These are phyloP conservation scores for Fringilla coelebs DNA, from an alignment of 2,797 vertebrate species.

Conservation along the genomic window DNA sequence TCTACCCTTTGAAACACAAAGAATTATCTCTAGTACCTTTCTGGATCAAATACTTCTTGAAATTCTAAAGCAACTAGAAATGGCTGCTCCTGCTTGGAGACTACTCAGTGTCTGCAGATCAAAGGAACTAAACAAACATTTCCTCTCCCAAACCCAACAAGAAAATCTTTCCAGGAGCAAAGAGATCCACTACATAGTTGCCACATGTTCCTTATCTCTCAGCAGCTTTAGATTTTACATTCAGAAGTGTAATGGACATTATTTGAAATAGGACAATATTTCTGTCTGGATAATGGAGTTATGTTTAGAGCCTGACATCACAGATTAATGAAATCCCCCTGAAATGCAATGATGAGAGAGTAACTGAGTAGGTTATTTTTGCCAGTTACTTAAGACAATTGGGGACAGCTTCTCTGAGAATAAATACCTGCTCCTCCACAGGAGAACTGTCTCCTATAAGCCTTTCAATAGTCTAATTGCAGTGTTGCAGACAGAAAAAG, in stretches of 20 bases:
- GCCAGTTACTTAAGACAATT: neutral
- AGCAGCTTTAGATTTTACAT: neutral
- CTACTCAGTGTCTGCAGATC: neutral
- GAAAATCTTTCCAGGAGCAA: neutral
- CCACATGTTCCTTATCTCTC: neutral
- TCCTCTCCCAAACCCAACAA: neutral
- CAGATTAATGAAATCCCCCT: neutral
- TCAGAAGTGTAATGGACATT: neutral
- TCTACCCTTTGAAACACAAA: conserved; percentile 4
- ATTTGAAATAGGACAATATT: neutral
- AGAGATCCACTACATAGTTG: neutral
- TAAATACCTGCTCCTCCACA: neutral
- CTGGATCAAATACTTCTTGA: conserved; percentile 8
- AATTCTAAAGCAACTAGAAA: conserved; percentile 20
- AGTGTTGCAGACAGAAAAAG: neutral
- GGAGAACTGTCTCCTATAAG: neutral
- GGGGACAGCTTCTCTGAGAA: neutral
- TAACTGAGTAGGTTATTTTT: neutral
- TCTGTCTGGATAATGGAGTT: neutral
- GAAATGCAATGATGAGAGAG: neutral
- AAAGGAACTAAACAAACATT: conserved; percentile 9
- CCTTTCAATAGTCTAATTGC: neutral
- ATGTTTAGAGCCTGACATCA: neutral
- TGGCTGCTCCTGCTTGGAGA: neutral
- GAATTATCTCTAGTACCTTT: neutral